Evolutionary conservation across 1,140 invertebrate genomes (phyloP).

Genomic region (Argopecten irradians): DNA sequence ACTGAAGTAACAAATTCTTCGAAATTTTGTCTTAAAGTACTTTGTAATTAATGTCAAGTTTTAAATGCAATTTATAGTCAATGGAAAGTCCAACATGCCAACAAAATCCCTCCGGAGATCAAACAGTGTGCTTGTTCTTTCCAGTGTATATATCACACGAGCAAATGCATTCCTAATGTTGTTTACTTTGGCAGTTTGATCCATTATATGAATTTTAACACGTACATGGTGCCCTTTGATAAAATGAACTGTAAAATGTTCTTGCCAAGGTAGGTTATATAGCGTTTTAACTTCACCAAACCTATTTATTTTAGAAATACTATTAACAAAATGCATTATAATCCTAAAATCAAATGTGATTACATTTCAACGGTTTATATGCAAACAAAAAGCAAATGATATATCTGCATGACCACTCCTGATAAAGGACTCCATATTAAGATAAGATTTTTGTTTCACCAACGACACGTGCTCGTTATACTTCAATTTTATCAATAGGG

Average conservation of each 20-base stretch:
- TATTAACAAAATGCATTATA: too few species aligned
- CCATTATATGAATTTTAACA: background rate
- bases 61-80: background rate
- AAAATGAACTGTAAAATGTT: background rate
- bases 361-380: too few species aligned
- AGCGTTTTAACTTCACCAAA: too few species aligned
- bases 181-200: background rate
- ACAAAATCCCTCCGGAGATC: background rate
- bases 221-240: background rate
- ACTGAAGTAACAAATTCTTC: background rate
- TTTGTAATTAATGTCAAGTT: slow-evolving; percentile 1
- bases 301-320: too few species aligned
- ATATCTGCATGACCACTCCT: too few species aligned
- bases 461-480: too few species aligned
- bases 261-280: background rate
- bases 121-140: background rate
- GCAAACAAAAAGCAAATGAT: too few species aligned
- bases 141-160: background rate
- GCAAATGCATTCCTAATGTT: background rate
- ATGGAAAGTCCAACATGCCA: background rate
- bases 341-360: too few species aligned
- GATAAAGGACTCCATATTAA: too few species aligned
- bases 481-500: too few species aligned
- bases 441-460: too few species aligned
- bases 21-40: background rate